Evolutionary conservation across 2,113 vertebrate species (phyloP).

Genomic region (Ctenodactylus gundi): DNA sequence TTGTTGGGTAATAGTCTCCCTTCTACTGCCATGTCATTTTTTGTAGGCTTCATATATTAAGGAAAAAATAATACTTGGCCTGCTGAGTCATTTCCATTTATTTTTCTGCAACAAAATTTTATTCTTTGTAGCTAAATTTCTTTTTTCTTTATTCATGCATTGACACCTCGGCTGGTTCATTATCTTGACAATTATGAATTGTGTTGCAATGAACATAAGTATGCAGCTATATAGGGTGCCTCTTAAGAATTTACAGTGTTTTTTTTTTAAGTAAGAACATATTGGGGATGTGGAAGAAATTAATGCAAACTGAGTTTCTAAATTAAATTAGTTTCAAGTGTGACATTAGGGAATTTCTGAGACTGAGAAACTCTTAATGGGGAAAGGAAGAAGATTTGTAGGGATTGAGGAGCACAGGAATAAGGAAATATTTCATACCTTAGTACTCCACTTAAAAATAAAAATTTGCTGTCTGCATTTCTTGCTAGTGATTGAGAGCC

Average conservation of each 20-base stretch:
- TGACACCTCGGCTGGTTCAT: neutral
- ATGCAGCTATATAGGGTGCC: neutral
- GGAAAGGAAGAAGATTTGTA: neutral
- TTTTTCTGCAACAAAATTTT: neutral
- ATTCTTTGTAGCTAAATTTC: neutral
- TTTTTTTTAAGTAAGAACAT: neutral
- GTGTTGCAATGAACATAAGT: neutral
- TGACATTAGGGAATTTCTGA: constrained; percentile 9
- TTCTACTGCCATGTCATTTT: neutral
- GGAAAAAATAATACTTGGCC: neutral
- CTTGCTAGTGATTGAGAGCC: neutral
- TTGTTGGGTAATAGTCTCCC: neutral
- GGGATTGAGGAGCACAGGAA: neutral
- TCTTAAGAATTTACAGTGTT: neutral
- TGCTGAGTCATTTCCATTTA: neutral
- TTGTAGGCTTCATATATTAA: neutral
- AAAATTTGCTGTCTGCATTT: neutral
- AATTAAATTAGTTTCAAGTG: constrained; percentile 30
- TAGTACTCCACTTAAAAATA: neutral
- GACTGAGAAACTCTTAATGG: neutral
- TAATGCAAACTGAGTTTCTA: neutral
- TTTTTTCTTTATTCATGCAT: neutral
- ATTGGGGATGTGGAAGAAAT: neutral
- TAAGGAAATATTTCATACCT: neutral
- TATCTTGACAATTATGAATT: neutral